phyloP scores from a whole-genome alignment of 2,113 vertebrate genomes.

The Lampris megalopsis region DNA sequence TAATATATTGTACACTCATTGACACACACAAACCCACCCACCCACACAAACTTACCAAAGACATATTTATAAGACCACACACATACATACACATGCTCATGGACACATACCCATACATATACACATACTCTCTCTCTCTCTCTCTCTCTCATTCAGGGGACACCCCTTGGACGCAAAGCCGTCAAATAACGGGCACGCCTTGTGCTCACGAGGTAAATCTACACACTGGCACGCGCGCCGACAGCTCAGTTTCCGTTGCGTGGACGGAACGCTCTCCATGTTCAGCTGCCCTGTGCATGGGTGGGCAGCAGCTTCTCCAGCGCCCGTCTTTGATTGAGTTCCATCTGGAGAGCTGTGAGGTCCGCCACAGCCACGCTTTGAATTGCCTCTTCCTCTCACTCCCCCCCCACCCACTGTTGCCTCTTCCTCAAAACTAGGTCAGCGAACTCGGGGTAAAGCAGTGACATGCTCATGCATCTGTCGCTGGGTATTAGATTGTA shows the following conservation, averaged over 20 bases:
- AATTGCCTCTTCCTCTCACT: slow-evolving; percentile 23
- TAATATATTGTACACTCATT: no score
- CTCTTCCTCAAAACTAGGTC: slow-evolving; percentile 55
- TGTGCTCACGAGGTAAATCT: slow-evolving; percentile 18
- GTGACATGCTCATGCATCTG: slow-evolving; percentile 51
- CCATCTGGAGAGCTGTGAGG: background rate
- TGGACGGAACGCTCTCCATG: slow-evolving; percentile 19
- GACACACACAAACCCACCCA: no score
- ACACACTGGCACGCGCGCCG: slow-evolving; percentile 7
- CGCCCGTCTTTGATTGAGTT: background rate
- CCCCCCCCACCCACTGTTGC: background rate
- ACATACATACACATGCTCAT: background rate
- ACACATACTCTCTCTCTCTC: background rate
- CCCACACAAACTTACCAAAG: no score
- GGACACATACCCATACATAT: background rate
- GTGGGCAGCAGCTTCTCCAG: slow-evolving; percentile 27
- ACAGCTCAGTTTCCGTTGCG: slow-evolving; percentile 18
- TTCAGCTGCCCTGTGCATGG: background rate
- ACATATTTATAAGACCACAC: background rate
- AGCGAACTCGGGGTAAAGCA: slow-evolving; percentile 40
- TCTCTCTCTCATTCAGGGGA: background rate
- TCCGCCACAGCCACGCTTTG: slow-evolving; percentile 9
- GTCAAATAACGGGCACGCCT: slow-evolving; percentile 31
- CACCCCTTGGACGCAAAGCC: slow-evolving; percentile 11
- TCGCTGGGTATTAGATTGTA: slow-evolving; percentile 46